Evolutionary conservation across 2,797 vertebrate genomes (phyloP).

Genomic region (Muscicapa striata): DNA sequence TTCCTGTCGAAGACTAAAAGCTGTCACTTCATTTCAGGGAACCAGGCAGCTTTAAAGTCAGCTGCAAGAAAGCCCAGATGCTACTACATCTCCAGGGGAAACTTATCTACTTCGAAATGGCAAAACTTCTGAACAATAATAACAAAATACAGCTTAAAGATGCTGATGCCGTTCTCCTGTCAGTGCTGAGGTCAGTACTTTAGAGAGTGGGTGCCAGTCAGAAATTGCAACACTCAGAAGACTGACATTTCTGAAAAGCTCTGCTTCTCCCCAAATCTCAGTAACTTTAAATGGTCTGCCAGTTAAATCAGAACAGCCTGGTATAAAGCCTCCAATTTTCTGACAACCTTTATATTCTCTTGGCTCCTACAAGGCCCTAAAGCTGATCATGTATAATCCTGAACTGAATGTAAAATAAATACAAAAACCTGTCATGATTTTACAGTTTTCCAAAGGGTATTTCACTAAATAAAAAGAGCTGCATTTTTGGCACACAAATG

Average conservation of each 20-base stretch:
- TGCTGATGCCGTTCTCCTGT: background rate
- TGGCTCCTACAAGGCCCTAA: constrained; percentile 64
- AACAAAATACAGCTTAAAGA: constrained; percentile 52
- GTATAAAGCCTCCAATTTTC: constrained; percentile 69
- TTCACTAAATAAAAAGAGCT: constrained; percentile 57
- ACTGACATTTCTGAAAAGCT: constrained; percentile 55
- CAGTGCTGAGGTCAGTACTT: constrained; percentile 30
- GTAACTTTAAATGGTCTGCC: constrained; percentile 66
- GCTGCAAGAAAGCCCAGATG: constrained; percentile 71
- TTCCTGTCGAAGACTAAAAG: constrained; percentile 69
- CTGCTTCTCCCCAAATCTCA: constrained; percentile 39
- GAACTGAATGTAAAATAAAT: constrained; percentile 67
- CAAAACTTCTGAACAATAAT: constrained; percentile 55
- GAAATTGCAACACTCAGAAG: constrained; percentile 25
- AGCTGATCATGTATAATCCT: constrained; percentile 65
- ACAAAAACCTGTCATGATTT: constrained; percentile 65
- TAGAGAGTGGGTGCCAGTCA: constrained; percentile 51
- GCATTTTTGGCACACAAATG: constrained; percentile 2
- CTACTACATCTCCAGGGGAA: constrained; percentile 64
- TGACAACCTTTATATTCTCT: constrained; percentile 72
- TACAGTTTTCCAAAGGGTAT: constrained; percentile 62
- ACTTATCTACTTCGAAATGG: constrained; percentile 55
- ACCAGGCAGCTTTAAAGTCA: constrained; percentile 71
- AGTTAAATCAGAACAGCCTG: constrained; percentile 69
- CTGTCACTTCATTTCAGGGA: constrained; percentile 65